phyloP scores from a whole-genome alignment of 2,797 vertebrate species.

The Phrynocephalus vlangalii region DNA sequence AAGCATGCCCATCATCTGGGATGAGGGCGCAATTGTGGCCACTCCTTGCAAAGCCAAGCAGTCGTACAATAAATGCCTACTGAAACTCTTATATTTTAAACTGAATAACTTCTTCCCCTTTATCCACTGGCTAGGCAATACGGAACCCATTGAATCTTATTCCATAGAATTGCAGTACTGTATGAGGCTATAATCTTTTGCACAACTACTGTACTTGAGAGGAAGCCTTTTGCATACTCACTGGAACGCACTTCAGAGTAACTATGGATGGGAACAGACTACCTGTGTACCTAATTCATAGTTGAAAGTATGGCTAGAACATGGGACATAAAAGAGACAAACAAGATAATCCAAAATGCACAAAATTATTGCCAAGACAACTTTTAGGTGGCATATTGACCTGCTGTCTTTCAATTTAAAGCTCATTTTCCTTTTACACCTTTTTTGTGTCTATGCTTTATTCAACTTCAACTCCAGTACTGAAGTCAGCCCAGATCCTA shows the following conservation, averaged over 20 bases:
- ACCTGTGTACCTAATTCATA: neutral
- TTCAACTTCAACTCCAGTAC: conserved; percentile 39
- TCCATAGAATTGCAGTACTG: neutral
- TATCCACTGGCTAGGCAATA: too few relatives aligned
- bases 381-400: conserved; percentile 40
- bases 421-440: conserved; percentile 9
- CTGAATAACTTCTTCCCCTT: too few relatives aligned
- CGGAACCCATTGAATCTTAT: neutral
- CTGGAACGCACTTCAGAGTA: neutral
- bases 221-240: neutral
- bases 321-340: conserved; percentile 38
- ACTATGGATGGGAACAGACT: neutral
- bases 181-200: neutral
- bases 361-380: conserved; percentile 18
- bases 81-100: neutral
- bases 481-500: conserved; percentile 40
- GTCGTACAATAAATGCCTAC: neutral
- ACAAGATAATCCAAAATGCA: conserved; percentile 29
- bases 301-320: neutral
- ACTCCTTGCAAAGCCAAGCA: too few relatives aligned
- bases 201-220: neutral
- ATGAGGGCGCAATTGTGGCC: too few relatives aligned
- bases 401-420: conserved; percentile 13
- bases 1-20: too few relatives aligned
- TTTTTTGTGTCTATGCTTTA: neutral